A percentile compares a stretch with the other conserved stretches of the same genome.
These are phyloP conservation scores for Pseudomugil tenellus DNA, from an alignment of 2,797 vertebrate species.

Conservation along the genomic window DNA sequence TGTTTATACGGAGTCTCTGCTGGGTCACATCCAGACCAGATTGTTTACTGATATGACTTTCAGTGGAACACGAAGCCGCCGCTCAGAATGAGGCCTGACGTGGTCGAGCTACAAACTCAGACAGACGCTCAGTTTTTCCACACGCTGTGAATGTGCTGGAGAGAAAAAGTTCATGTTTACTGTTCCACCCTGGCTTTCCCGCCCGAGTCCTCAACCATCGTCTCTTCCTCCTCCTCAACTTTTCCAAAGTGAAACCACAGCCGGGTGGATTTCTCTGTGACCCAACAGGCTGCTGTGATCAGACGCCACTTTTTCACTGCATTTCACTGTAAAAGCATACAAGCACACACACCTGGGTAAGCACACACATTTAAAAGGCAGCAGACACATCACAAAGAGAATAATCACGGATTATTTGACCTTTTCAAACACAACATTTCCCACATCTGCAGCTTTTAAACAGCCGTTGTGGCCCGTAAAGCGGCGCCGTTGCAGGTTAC, in stretches of 20 bases:
- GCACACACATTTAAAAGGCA: too few relatives aligned
- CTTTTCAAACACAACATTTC: too few relatives aligned
- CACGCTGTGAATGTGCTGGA: background rate
- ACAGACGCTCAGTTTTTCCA: constrained; percentile 18
- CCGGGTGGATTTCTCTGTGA: background rate
- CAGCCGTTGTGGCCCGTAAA: too few relatives aligned
- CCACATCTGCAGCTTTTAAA: too few relatives aligned
- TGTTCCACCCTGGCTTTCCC: constrained; percentile 7
- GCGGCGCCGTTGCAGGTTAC: too few relatives aligned
- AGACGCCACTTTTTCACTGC: too few relatives aligned
- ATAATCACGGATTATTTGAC: too few relatives aligned
- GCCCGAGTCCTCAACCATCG: background rate
- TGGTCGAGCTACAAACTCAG: background rate
- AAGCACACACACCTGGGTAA: too few relatives aligned
- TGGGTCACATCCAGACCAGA: background rate
- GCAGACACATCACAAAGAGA: too few relatives aligned
- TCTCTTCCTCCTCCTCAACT: background rate
- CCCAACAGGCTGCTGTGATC: too few relatives aligned
- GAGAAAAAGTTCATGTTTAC: constrained; percentile 11
- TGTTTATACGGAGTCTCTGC: background rate
- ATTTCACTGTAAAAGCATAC: too few relatives aligned
- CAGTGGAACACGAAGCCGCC: background rate
- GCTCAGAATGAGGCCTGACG: background rate
- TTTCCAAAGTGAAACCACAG: constrained; percentile 1
- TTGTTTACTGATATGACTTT: background rate